phyloP scores from a whole-genome alignment of 2,797 vertebrate genomes.

The Lindbergichthys nudifrons region DNA sequence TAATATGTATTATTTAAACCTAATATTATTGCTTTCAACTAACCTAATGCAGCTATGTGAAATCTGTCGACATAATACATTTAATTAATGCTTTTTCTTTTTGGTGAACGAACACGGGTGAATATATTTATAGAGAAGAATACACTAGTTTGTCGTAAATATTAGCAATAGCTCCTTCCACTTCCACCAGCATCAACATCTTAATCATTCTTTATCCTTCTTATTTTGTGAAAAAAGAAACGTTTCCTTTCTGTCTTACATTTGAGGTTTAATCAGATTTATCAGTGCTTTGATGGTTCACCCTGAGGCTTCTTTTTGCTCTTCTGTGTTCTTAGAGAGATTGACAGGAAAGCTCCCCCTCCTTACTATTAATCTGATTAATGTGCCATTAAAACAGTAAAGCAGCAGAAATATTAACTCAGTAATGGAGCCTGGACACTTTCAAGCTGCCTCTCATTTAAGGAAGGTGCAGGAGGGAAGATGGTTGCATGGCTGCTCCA shows the following conservation, averaged over 20 bases:
- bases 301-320: constrained; percentile 43
- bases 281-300: constrained; percentile 55
- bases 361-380: constrained; percentile 83
- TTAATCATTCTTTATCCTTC: constrained; percentile 5
- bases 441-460: constrained; percentile 49
- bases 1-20: too few species aligned
- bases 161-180: neutral
- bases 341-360: constrained; percentile 66
- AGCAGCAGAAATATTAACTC: constrained; percentile 56
- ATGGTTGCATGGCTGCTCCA: constrained; percentile 19
- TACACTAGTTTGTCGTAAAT: neutral
- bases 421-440: constrained; percentile 64
- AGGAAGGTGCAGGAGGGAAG: constrained; percentile 47
- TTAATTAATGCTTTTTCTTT: too few species aligned
- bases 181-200: neutral
- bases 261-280: constrained; percentile 61
- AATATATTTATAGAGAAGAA: neutral
- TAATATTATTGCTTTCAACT: too few species aligned
- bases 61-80: too few species aligned
- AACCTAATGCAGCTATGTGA: too few species aligned
- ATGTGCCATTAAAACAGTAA: constrained; percentile 73
- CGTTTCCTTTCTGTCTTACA: constrained; percentile 32
- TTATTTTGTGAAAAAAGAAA: constrained; percentile 26
- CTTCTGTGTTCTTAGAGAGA: constrained; percentile 58
- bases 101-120: neutral